Percentiles rank a stretch among this genome's conserved stretches.
These are phyloP conservation scores for Corythornis madagascariensis DNA, from an alignment of 2,113 vertebrate species.

Conservation along the genomic window DNA sequence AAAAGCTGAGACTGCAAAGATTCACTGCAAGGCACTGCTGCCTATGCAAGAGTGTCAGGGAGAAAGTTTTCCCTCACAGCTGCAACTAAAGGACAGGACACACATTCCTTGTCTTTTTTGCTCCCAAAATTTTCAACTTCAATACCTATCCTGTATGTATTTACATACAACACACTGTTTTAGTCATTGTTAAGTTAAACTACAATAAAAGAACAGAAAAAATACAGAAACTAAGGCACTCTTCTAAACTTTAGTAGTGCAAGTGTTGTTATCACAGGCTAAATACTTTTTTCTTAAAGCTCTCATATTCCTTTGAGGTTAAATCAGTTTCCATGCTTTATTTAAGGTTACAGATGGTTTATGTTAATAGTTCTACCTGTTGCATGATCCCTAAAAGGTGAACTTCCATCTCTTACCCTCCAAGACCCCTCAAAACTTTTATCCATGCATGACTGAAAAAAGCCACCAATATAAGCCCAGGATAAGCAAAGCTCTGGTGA, in stretches of 20 bases:
- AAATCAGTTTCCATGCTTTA: neutral
- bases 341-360: neutral
- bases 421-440: neutral
- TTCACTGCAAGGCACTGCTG: neutral
- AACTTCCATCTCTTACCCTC: neutral
- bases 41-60: neutral
- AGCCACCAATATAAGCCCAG: neutral
- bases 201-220: neutral
- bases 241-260: neutral
- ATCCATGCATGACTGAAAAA: neutral
- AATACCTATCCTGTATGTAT: neutral
- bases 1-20: neutral
- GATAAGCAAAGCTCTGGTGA: neutral
- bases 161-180: neutral
- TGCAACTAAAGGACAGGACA: neutral
- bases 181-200: neutral
- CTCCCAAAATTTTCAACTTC: neutral
- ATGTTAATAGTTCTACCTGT: neutral
- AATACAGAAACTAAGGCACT: neutral
- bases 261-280: neutral
- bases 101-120: neutral
- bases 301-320: neutral
- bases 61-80: neutral
- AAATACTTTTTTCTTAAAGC: neutral
- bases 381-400: neutral